Base-by-base conservation (phyloP, 2,797 vertebrate species). In the Echeneis naucrates region DNA sequence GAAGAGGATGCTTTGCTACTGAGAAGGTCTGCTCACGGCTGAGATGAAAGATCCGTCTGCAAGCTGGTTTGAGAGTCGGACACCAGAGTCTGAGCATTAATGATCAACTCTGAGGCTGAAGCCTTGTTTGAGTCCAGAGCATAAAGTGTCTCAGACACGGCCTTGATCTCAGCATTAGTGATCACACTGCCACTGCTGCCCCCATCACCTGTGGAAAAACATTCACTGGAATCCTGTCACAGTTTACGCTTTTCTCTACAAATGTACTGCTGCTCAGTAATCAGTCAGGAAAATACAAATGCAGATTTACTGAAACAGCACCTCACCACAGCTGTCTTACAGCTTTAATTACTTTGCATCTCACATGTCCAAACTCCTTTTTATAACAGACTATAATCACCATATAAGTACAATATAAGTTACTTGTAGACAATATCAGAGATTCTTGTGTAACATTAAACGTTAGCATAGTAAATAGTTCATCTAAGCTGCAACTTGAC, bases 81-180 rank as follows among this genome's bases (percentile, higher is more conserved):
- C 47, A 95, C 88, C 56, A 88, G 84, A 51, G 79, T 51, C 85
- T 96, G 96, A 37, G 92, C 76, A 63, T 94, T 80, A 17, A 96
- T 84, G 56, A 81, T 60, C 67, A 96, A 32, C 76, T 95, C 75
- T 2, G 85, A 90, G 32, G 67, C 44, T 1, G 89, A 89, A 40
- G 95, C 95, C 64, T 89, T 95, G 91, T 96, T 96, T 5, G 80
- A 88, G 55, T 96, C 96, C 83, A 95, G 79, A 47, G 21, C 21
- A 5, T 90, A 95, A 54, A 96, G 85, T 0, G 58, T 48, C 82
- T 95, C 95, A 30, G 95, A 94, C 47, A 96, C 0, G 16, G 76
- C 16, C 78, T 89, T 89, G 73, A 96, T 87, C 69, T 96, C 95
- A 48, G 76, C 45, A 21, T 96, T 92, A 8, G 88, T 87, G 70